Evolutionary conservation across 2,113 vertebrate genomes (phyloP), one percentile per base, ranked within the genome.

Genomic region (Esox niger): DNA sequence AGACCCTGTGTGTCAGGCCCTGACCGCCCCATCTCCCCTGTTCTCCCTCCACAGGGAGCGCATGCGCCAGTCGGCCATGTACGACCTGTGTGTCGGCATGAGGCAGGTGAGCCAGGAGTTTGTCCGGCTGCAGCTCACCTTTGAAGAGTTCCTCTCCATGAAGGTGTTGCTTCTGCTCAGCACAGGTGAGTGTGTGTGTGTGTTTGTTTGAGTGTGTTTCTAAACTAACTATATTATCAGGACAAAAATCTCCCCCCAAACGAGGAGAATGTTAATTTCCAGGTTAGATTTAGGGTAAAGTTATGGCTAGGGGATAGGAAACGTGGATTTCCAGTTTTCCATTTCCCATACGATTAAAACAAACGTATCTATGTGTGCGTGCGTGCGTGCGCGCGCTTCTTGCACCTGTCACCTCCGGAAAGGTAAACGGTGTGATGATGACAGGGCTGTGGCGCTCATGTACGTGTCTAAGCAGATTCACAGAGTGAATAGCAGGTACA

Each of bases 41-140:
- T 1, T 52, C 0, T 68, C 1, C 8, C 70, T 43, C 66, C 23
- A 23, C 89, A 99, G 97, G 87, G 95, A 98, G 55, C 94, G 96
- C 76, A 99, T 99, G 97, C 94, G 94, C 72, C 95, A 96, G 88
- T 99, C 97, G 6, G 95, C 97, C 71, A 99, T 99, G 97, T 99
- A 98, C 29, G 95, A 98, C 33, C 90, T 99, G 77, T 99, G 97
- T 88, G 90, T 96, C 88, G 95, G 96, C 65, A 99, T 99, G 96
- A 95, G 95, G 85, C 95, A 98, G 79, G 93, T 99, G 90, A 98
- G 96, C 87, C 93, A 97, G 86, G 96, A 99, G 89, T 98, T 99
- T 38, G 91, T 98, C 27, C 93, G 96, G n/a, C 87, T 99, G 81
- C 96, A 98, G 89, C 94, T 99, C 27, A 96, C 93, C 83, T 97